phyloP scores from a whole-genome alignment of 2,113 vertebrate genomes.

The Ochotona curzoniae region DNA sequence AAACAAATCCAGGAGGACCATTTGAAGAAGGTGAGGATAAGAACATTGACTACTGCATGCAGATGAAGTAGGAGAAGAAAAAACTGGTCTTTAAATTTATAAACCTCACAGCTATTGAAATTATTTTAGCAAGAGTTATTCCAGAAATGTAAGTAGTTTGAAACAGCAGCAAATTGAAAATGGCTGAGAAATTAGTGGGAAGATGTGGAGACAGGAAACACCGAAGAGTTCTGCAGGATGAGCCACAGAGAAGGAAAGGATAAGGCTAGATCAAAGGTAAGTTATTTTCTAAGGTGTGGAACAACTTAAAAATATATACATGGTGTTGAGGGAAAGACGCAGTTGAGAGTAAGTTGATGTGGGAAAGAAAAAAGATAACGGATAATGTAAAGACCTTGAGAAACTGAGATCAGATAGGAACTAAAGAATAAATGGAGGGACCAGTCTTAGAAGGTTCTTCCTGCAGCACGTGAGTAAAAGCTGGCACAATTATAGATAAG shows the following conservation, averaged over 20 bases:
- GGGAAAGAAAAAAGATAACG: constrained; percentile 12
- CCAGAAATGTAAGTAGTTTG: not conserved
- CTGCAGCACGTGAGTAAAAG: not conserved
- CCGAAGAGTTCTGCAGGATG: not conserved
- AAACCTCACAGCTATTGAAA: not conserved
- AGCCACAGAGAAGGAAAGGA: not conserved
- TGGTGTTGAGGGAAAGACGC: not conserved
- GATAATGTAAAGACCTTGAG: not conserved
- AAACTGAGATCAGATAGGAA: not conserved
- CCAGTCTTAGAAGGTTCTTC: not conserved
- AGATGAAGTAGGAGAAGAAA: not conserved
- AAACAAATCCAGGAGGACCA: not conserved
- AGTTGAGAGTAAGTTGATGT: not conserved
- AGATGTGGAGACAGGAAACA: not conserved
- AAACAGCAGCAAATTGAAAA: not conserved
- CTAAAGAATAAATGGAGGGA: not conserved
- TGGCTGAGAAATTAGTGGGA: not conserved
- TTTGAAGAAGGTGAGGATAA: not conserved
- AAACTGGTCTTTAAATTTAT: constrained; percentile 5
- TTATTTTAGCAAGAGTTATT: not conserved
- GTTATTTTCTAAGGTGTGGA: not conserved
- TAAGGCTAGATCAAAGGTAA: not conserved
- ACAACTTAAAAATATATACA: not conserved
- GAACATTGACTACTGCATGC: not conserved
- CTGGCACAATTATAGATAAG: not conserved